Percentiles rank a stretch among this genome's conserved stretches.
Conservation (phyloP, 2,888 invertebrate genomes). For the Galeopsomyia nigrocyanea region DNA sequence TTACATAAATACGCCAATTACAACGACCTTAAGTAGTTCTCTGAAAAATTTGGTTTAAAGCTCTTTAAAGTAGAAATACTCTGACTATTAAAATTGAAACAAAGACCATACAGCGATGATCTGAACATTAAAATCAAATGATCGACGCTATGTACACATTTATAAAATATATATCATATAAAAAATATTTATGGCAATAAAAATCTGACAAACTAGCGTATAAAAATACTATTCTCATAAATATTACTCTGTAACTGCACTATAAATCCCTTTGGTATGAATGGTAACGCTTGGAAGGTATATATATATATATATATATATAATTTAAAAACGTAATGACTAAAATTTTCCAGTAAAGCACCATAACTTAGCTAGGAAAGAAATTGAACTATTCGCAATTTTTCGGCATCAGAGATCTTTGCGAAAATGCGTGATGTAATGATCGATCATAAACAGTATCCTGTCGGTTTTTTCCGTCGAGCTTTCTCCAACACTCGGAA, state of each 20-base stretch:
- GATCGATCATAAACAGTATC: slow-evolving; percentile 29
- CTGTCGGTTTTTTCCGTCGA: slow-evolving; percentile 37
- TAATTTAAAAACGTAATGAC: not conserved
- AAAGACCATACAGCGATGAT: too few species aligned
- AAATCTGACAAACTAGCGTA: not conserved
- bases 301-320: slow-evolving; percentile 11
- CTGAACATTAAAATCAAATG: too few species aligned
- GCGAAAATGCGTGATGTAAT: slow-evolving; percentile 27
- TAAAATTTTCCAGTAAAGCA: not conserved
- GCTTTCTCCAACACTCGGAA: not conserved
- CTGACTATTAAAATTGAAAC: too few species aligned
- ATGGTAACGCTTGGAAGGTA: not conserved
- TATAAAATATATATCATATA: too few species aligned
- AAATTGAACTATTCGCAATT: not conserved
- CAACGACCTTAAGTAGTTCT: too few species aligned
- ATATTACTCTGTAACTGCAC: slow-evolving; percentile 3
- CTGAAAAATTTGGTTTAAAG: too few species aligned
- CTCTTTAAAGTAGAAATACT: too few species aligned
- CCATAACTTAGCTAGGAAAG: not conserved
- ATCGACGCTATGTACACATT: too few species aligned
- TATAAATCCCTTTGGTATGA: slow-evolving; percentile 42
- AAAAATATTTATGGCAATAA: too few species aligned
- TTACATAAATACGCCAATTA: too few species aligned
- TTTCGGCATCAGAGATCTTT: too few species aligned
- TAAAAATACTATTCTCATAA: slow-evolving; percentile 21